Evolutionary conservation across 2,797 vertebrate species (phyloP), one percentile per base, ranked within the genome.

Genomic region (Neomorphus geoffroyi): DNA sequence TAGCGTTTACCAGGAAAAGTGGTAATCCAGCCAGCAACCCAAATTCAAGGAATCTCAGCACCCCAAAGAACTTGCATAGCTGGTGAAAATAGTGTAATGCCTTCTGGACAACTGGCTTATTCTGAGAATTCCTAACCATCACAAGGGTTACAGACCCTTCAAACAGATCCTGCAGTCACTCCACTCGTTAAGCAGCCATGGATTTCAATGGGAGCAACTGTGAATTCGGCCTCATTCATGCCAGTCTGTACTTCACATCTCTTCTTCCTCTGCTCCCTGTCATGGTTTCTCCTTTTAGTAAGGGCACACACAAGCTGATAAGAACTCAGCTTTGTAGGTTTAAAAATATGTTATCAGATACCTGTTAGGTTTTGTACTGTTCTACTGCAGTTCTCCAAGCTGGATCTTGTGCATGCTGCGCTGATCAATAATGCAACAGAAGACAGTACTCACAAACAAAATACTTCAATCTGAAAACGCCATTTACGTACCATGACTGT

Each of bases 401-500:
- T 57, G 50, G 43, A 35, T 83, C 66, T 73, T 64, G 46, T 39
- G 72, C 18, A 6, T 65, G 62, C 51, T 69, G 46, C 32, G 45
- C 27, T 23, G 21, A 48, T 67, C 73, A 62, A 56, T 62, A 62
- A 72, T 12, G 24, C 84, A 57, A 67, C 4, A 83, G 35, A 78
- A 83, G 64, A 48, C 0, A 80, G n/a, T 28, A 56, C 18, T 27
- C 69, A 74, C 61, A n/a, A 35, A 64, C 15, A 48, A 43, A 73
- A 60, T 15, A 56, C 13, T 70, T 50, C 17, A 21, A 6, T 51
- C 61, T 18, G 30, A 87, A 79, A 69, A 65, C 41, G 41, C 56
- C n/a, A 7, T 45, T 62, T 80, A 83, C 24, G 2, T 96, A 98
- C 97, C 98, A 83, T 96, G 97, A 88, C 97, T 97, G 57, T 82